phyloP scores from a whole-genome alignment of 2,888 invertebrate genomes.

The Operophtera brumata region DNA sequence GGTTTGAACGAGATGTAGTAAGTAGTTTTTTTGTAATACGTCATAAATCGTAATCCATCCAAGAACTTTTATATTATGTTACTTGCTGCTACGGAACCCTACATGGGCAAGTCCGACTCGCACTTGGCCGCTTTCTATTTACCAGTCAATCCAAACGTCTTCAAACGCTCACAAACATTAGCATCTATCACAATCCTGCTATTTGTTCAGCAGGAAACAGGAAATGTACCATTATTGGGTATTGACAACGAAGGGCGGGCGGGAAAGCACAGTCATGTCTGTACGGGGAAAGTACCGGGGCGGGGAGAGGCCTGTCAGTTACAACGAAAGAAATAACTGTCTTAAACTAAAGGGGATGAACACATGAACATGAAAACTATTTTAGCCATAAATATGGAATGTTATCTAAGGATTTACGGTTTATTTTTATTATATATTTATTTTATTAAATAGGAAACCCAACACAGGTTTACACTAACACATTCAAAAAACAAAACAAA shows the following conservation, averaged over 20 bases:
- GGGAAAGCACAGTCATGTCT: slow-evolving; percentile 54
- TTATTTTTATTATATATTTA: too few relatives aligned
- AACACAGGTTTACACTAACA: too few relatives aligned
- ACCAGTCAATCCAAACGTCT: not conserved
- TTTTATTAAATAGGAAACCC: too few relatives aligned
- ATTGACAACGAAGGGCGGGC: slow-evolving; percentile 46
- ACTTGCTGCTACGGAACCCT: too few relatives aligned
- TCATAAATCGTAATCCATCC: too few relatives aligned
- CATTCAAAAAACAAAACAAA: too few relatives aligned
- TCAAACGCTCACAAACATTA: slow-evolving; percentile 22
- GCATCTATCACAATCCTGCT: slow-evolving; percentile 18
- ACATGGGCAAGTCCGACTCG: too few relatives aligned
- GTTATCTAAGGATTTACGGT: not conserved
- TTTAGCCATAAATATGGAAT: not conserved
- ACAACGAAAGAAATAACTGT: slow-evolving; percentile 24
- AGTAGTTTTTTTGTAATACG: too few relatives aligned
- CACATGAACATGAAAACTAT: slow-evolving; percentile 8
- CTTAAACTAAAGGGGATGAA: slow-evolving; percentile 8
- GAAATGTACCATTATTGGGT: slow-evolving; percentile 53
- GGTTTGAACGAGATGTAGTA: too few relatives aligned
- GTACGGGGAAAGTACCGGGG: too few relatives aligned
- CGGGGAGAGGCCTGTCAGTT: slow-evolving; percentile 30
- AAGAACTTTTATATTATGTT: too few relatives aligned
- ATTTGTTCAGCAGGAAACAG: slow-evolving; percentile 32
- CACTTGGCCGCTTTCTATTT: too few relatives aligned